Conservation (phyloP, 1,140 invertebrate genomes). For the Listronotus bonariensis region DNA sequence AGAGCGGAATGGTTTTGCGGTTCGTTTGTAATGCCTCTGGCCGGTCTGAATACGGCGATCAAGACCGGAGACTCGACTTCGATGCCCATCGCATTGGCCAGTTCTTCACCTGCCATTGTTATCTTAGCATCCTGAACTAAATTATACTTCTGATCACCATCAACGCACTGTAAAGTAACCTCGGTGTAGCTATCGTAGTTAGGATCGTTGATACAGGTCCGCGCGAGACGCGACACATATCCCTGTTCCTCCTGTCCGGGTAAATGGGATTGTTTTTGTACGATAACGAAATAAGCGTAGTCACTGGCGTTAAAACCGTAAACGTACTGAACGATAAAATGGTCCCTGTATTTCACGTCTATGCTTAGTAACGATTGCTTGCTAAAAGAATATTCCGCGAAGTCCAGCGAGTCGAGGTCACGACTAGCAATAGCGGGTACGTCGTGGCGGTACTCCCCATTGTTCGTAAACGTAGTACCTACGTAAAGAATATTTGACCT, state of each 20-base stretch:
- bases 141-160: slow-evolving; percentile 75
- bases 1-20: slow-evolving; percentile 78
- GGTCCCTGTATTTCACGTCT: slow-evolving; percentile 92
- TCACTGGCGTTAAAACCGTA: slow-evolving; percentile 94
- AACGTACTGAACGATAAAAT: slow-evolving; percentile 92
- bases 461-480: slow-evolving; percentile 91
- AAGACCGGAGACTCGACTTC: slow-evolving; percentile 76
- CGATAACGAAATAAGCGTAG: slow-evolving; percentile 93
- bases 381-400: slow-evolving; percentile 82
- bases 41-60: slow-evolving; percentile 83
- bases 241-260: slow-evolving; percentile 86
- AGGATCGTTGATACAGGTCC: slow-evolving; percentile 91
- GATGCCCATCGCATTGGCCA: slow-evolving; percentile 80
- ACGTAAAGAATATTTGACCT: slow-evolving; percentile 87
- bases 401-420: slow-evolving; percentile 75
- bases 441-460: slow-evolving; percentile 89
- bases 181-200: slow-evolving; percentile 96
- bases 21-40: slow-evolving; percentile 80
- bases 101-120: slow-evolving; percentile 74
- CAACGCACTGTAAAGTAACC: slow-evolving; percentile 84
- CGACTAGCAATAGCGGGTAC: slow-evolving; percentile 91
- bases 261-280: slow-evolving; percentile 90
- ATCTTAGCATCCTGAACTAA: slow-evolving; percentile 90
- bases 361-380: slow-evolving; percentile 88
- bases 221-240: slow-evolving; percentile 85